Evolutionary conservation across 2,888 invertebrate genomes (phyloP), one percentile per base, ranked within the genome.

Genomic region (Parascotia fuliginaria): DNA sequence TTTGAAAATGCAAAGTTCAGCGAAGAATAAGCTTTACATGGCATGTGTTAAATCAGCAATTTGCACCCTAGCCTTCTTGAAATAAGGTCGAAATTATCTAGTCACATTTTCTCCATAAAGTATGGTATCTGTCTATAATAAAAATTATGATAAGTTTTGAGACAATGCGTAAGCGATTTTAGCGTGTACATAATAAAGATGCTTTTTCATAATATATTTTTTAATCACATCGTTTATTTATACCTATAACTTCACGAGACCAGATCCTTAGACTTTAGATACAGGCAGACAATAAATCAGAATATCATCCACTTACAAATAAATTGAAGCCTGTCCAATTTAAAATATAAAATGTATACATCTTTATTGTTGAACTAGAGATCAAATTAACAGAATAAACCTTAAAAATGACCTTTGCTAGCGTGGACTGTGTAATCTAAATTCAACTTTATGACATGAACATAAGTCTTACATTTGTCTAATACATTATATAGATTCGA

Each of bases 391-490:
- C 61, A 39, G 40, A 61, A 64, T 41, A 13, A 55, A 58, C 44
- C 38, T 47, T 61, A 52, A 38, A 31, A 45, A 48, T 56, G 65
- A 60, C 50, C 47, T 50, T 50, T 34, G 29, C 50, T 57, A 63
- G 53, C 56, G 53, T 39, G 36, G 39, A 51, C 41, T 56, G 47
- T 55, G 67, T 45, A 51, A 55, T 56, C 40, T 48, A 70, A 54
- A 63, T 46, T 58, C 33, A 65, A 57, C 42, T 37, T 34, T 56
- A 60, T 46, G 2, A 0, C 31, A 37, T n/a, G 15, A 40, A 50
- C 48, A 56, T 66, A 69, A 61, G 63, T 59, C 59, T 68, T 57
- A 55, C 22, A 47, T 65, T 55, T 15, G 46, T 62, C 55, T 53
- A 44, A 38, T 48, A 55, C 43, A 36, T 7, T 11, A 36, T 37